Base-by-base conservation (phyloP, 2,888 invertebrate species). In the Plagiodera versicolora region DNA sequence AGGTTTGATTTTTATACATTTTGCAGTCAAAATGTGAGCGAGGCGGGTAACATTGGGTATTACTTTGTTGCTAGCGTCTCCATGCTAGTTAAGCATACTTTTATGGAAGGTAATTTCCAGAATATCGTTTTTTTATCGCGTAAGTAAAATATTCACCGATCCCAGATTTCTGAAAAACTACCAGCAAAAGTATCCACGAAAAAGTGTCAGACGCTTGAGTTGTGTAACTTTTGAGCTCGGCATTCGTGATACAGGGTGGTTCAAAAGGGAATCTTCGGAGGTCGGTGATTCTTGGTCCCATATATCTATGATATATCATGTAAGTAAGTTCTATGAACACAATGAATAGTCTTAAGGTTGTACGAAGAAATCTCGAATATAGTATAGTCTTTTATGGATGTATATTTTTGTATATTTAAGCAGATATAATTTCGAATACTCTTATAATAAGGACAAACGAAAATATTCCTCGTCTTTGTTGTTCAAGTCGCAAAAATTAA, bases 261-360 rank as follows among this genome's bases (percentile, higher is more conserved):
- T 64, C 60, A 51, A 10, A 16, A 20, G n/a, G 44, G 19, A 49
- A n/a, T 64, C 64, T 67, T 73, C 65, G 71, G 73, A 74, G 72
- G 64, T 77, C 73, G 79, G 79, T 79, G 79, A 80, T 80, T 79
- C 91, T 65, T 89, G 86, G 89, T 90, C 91, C 92, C 92, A 94
- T 94, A 94, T 94, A 94, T 94, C 94, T 92, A 94, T 94, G 94
- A 94, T 94, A 94, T 94, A 94, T 94, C 88, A 87, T 70, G 70
- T 81, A 81, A 82, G 94, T 94, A 94, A 89, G 94, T 94, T 94
- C 94, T 92, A 90, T 94, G 94, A 94, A 94, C 94, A 82, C 65
- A 61, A 51, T 64, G 56, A 18, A 50, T 49, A 28, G 11, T 59
- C 44, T 49, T 56, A 49, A 39, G 35, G 20, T 39, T 39, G 52